Evolutionary conservation across 2,797 vertebrate genomes (phyloP).

Genomic region (Pseudochirops corinnae): DNA sequence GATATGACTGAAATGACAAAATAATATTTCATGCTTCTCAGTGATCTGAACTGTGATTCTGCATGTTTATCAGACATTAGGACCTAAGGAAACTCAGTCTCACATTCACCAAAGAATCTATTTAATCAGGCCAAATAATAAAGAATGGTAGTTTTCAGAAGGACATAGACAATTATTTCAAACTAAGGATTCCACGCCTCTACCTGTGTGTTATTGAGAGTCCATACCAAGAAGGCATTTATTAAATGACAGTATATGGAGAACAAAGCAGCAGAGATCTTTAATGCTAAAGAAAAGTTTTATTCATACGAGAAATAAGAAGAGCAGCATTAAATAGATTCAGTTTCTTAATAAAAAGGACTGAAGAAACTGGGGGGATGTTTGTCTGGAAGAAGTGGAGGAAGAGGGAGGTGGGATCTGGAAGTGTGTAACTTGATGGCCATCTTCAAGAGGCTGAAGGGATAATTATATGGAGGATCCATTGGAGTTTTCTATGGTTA

Average conservation of each 20-base stretch:
- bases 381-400: not conserved
- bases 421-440: not conserved
- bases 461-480: not conserved
- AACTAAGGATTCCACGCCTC: not conserved
- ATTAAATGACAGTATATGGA: constrained; percentile 36
- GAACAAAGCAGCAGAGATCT: not conserved
- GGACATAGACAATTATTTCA: not conserved
- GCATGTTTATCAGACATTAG: constrained; percentile 6
- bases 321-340: not conserved
- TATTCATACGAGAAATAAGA: not conserved
- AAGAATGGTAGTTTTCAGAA: not conserved
- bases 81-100: not conserved
- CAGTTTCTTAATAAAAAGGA: not conserved
- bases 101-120: not conserved
- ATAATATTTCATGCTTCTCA: constrained; percentile 12
- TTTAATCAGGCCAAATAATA: not conserved
- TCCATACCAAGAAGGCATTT: not conserved
- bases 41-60: not conserved
- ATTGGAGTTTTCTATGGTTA: not conserved
- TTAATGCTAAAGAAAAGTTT: not conserved
- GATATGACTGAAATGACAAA: not conserved
- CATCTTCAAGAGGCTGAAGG: not conserved
- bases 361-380: not conserved
- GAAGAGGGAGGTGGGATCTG: not conserved
- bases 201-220: not conserved